Percentiles rank a stretch among this genome's conserved stretches.
Evolutionary conservation across 2,113 vertebrate species (phyloP).

Genomic region (Protobothrops mucrosquamatus): DNA sequence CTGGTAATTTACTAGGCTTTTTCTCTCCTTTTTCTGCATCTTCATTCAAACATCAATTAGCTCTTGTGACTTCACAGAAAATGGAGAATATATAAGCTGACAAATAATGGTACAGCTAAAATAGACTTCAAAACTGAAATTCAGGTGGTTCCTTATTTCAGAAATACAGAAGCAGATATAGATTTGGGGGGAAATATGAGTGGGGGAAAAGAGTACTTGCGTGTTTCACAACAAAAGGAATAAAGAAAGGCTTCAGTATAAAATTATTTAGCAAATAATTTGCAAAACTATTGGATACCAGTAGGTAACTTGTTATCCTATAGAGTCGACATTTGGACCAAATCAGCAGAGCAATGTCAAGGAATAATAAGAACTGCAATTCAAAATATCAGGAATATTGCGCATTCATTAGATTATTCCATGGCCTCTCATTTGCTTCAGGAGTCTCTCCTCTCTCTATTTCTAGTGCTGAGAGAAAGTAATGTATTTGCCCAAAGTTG

Average conservation of each 20-base stretch:
- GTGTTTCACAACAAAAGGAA: not conserved
- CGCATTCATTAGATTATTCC: not conserved
- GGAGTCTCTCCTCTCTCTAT: not conserved
- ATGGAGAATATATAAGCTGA: not conserved
- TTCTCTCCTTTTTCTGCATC: not conserved
- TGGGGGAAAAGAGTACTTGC: not conserved
- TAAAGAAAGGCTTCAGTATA: not conserved
- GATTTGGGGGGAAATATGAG: not conserved
- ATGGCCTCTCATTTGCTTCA: not conserved
- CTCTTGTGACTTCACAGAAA: not conserved
- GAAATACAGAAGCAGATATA: not conserved
- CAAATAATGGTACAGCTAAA: not conserved
- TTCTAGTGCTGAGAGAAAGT: not conserved
- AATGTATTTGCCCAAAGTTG: not conserved
- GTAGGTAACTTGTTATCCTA: not conserved
- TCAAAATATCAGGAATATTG: not conserved
- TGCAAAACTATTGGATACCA: not conserved
- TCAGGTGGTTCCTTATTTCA: not conserved
- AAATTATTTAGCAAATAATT: not conserved
- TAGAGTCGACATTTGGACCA: not conserved
- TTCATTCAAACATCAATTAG: not conserved
- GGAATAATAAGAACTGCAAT: not conserved
- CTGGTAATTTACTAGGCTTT: not conserved
- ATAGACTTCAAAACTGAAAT: not conserved
- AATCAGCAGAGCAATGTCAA: not conserved